Percentiles rank a stretch among this genome's conserved stretches.
Evolutionary conservation across 2,888 invertebrate species (phyloP).

Genomic region (Tholera decimalis): DNA sequence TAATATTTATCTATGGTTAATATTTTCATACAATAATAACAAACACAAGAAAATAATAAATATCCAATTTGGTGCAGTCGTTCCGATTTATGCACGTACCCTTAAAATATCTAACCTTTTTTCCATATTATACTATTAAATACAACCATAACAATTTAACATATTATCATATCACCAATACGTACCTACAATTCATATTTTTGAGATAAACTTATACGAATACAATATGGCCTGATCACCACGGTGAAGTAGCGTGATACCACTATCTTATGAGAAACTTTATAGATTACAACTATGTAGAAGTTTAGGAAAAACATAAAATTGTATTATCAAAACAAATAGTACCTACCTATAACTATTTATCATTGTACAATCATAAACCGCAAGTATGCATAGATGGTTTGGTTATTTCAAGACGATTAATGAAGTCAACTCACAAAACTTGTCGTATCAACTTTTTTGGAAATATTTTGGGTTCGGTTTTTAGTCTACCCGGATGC

Average conservation of each 20-base stretch:
- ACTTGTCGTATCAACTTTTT: too few species aligned
- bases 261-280: conserved; percentile 22
- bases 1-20: too few species aligned
- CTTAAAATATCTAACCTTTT: not conserved
- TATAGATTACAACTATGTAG: conserved; percentile 24
- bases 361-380: not conserved
- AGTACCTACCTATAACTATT: not conserved
- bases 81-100: too few species aligned
- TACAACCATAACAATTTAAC: not conserved
- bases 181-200: conserved; percentile 17
- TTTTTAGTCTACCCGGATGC: too few species aligned
- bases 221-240: conserved; percentile 20
- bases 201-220: conserved; percentile 14
- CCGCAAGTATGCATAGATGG: too few species aligned
- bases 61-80: too few species aligned
- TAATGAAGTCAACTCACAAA: too few species aligned
- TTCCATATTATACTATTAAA: not conserved
- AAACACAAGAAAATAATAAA: too few species aligned
- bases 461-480: too few species aligned
- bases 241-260: conserved; percentile 13
- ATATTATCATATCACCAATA: conserved; percentile 1
- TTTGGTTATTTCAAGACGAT: too few species aligned
- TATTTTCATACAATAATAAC: too few species aligned
- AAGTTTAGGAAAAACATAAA: conserved; percentile 12
- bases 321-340: conserved; percentile 1